phyloP scores from a whole-genome alignment of 2,113 vertebrate genomes.

The Eurypyga helias region DNA sequence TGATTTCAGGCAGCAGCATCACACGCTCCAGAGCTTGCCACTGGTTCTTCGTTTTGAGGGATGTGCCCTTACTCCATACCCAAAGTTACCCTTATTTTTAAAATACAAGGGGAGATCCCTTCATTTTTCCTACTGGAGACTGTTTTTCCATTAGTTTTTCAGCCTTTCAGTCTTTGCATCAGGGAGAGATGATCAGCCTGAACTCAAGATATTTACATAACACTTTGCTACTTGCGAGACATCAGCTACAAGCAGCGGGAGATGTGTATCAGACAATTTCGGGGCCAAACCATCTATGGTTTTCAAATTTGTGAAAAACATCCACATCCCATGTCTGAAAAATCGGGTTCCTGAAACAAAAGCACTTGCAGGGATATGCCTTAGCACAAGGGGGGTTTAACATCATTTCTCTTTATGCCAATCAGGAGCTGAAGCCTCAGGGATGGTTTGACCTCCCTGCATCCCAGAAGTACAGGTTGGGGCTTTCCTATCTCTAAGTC shows the following conservation, averaged over 20 bases:
- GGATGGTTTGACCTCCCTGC: background rate
- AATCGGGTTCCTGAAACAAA: background rate
- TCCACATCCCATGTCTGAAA: background rate
- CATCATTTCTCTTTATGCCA: background rate
- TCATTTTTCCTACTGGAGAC: background rate
- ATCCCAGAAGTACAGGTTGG: background rate
- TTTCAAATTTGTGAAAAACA: background rate
- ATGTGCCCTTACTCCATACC: background rate
- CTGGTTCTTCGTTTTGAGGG: background rate
- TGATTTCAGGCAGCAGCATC: background rate
- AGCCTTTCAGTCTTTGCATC: background rate
- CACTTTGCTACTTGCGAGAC: background rate
- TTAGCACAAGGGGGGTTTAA: background rate
- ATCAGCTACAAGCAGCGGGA: background rate
- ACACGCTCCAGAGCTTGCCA: background rate
- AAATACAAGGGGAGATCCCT: background rate
- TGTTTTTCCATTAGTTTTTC: background rate
- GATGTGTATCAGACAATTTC: background rate
- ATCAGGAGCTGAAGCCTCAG: background rate
- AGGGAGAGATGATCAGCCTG: background rate
- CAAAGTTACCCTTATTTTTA: accelerated
- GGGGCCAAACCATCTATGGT: background rate
- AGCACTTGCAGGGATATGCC: accelerated
- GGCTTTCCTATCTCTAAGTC: background rate
- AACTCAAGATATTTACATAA: background rate